A percentile compares a stretch with the other conserved stretches of the same genome.
phyloP scores from a whole-genome alignment of 2,113 vertebrate genomes.

The Suricata suricatta region DNA sequence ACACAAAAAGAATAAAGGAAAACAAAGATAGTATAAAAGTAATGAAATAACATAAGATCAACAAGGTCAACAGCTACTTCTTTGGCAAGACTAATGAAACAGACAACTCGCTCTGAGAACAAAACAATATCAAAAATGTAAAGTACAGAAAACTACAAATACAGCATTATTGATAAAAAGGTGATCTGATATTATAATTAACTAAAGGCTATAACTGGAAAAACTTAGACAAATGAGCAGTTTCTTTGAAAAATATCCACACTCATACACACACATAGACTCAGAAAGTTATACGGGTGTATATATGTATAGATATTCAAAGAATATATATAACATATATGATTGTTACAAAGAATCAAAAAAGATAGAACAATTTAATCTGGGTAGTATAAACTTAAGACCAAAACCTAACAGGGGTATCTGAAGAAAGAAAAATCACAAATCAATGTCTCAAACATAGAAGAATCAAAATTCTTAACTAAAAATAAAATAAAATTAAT shows the following conservation, averaged over 20 bases:
- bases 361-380: not conserved
- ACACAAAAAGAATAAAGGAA: not conserved
- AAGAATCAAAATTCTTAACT: constrained; percentile 21
- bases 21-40: not conserved
- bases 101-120: not conserved
- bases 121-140: not conserved
- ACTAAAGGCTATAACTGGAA: not conserved
- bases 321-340: not conserved
- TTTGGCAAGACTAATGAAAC: not conserved
- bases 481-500: not conserved
- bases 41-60: not conserved
- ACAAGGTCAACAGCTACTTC: not conserved
- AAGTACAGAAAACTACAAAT: not conserved
- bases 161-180: not conserved
- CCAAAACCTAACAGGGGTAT: not conserved
- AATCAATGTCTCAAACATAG: not conserved
- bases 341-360: not conserved
- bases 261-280: not conserved
- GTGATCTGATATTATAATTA: not conserved
- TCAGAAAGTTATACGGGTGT: not conserved
- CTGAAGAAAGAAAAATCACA: not conserved
- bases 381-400: not conserved
- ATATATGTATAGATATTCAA: not conserved
- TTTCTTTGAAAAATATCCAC: not conserved
- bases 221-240: not conserved